Base-by-base conservation (phyloP, 2,888 invertebrate species). In the Coleophora flavipennella region DNA sequence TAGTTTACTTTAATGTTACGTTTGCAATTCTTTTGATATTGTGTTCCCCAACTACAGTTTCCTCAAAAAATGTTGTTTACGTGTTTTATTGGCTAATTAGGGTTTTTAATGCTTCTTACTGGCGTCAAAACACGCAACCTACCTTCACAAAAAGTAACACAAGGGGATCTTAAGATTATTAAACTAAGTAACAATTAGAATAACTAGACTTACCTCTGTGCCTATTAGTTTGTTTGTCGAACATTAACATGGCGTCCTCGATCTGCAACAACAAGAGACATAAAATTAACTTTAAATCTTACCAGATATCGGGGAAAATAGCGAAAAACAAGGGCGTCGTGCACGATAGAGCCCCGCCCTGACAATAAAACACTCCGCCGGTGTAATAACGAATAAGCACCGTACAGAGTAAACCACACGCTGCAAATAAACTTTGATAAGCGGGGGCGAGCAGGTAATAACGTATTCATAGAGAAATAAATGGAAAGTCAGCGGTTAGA, bases 191-290 rank as follows among this genome's bases (percentile, higher is more conserved):
- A 7, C 12, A 29, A 11, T 14, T 13, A 20, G 14, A 12, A 31
- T 20, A 13, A 26, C 20, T 20, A 20, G 43, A 87, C 92, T 92
- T 84, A 95, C 95, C 95, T 94, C 99, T 94, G 89, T 99, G 99
- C 88, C 99, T 93, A 90, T 99, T 99, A 76, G 99, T 99, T 85
- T 98, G 97, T 91, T 99, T 99, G 88, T 99, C 99, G 87, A 99
- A 99, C 99, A 99, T 99, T 80, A 99, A 91, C 99, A 99, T 99
- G 66, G 99, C 98, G 83, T 98, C 98, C 86, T 98, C 97, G 80
- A 98, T 97, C 97, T 97, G 93, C 48, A 95, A 94, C 80, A 85
- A 86, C 77, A 62, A 83, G 67, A 74, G 49, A 66, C 55, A 75
- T 62, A 66, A 62, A 66, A 65, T 77, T 68, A 73, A 72, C 56